phyloP scores from a whole-genome alignment of 1,140 invertebrate species.

The Meloidogyne chitwoodi region DNA sequence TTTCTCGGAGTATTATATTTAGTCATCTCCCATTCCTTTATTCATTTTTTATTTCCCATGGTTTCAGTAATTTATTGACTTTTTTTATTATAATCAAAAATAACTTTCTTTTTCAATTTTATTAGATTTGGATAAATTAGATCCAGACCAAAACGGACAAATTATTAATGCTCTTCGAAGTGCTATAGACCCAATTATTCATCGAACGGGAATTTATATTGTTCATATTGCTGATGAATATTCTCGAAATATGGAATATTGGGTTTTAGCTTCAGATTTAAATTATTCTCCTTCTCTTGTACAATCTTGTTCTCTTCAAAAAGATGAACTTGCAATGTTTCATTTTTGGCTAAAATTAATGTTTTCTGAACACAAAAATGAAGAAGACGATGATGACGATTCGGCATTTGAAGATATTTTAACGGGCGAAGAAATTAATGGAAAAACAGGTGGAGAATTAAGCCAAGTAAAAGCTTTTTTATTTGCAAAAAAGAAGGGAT shows the following conservation, averaged over 20 bases:
- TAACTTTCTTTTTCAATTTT: not conserved
- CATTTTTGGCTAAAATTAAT: constrained; percentile 18
- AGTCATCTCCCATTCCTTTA: too few species aligned
- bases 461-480: not conserved
- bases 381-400: not conserved
- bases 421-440: not conserved
- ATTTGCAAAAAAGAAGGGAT: constrained; percentile 4
- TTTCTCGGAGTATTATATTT: too few species aligned
- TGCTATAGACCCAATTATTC: constrained; percentile 11
- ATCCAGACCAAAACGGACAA: not conserved
- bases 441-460: not conserved
- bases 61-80: too few species aligned
- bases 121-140: not conserved
- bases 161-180: not conserved
- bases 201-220: constrained; percentile 6
- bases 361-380: not conserved
- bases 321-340: constrained; percentile 23
- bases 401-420: not conserved
- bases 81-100: not conserved
- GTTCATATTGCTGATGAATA: constrained; percentile 17
- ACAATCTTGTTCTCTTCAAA: not conserved
- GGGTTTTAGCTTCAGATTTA: constrained; percentile 15
- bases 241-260: constrained; percentile 12
- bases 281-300: not conserved
- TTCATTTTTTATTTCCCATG: too few species aligned